Evolutionary conservation across 2,797 vertebrate genomes (phyloP).

Genomic region (Falco cherrug): DNA sequence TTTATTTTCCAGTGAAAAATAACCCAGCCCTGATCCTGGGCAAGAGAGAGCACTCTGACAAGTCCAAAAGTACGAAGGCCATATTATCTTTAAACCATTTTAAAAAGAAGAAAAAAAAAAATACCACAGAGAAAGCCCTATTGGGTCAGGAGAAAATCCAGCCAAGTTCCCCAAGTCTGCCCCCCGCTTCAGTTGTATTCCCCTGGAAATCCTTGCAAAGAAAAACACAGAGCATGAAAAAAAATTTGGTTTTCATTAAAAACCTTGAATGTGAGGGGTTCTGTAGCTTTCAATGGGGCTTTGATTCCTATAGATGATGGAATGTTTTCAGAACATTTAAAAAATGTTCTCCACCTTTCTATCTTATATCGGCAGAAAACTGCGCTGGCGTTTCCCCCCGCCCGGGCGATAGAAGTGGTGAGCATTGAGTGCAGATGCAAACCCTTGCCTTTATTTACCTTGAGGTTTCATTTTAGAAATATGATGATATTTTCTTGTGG

Average conservation of each 20-base stretch:
- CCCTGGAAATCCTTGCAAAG: constrained; percentile 68
- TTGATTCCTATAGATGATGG: constrained; percentile 74
- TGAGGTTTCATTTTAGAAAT: constrained; percentile 57
- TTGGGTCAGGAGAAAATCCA: not conserved
- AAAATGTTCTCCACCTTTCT: constrained; percentile 64
- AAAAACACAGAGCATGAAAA: constrained; percentile 55
- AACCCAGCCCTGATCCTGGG: not conserved
- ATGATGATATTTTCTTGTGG: constrained; percentile 54
- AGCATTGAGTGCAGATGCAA: constrained; percentile 27
- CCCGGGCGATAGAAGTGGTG: not conserved
- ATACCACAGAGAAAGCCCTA: constrained; percentile 1
- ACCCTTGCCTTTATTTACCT: constrained; percentile 46
- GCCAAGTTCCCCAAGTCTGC: constrained; percentile 16
- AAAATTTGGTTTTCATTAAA: constrained; percentile 77
- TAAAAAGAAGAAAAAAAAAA: not conserved
- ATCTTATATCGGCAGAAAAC: constrained; percentile 45
- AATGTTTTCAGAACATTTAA: constrained; percentile 72
- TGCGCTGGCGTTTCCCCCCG: not conserved
- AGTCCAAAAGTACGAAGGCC: constrained; percentile 44
- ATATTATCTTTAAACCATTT: constrained; percentile 48
- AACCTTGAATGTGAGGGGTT: constrained; percentile 56
- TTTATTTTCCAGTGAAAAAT: constrained; percentile 55
- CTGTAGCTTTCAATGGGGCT: constrained; percentile 76
- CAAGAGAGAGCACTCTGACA: not conserved
- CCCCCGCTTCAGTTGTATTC: constrained; percentile 22